Evolutionary conservation across 2,888 invertebrate species (phyloP).

Genomic region (Heliconius aoede): DNA sequence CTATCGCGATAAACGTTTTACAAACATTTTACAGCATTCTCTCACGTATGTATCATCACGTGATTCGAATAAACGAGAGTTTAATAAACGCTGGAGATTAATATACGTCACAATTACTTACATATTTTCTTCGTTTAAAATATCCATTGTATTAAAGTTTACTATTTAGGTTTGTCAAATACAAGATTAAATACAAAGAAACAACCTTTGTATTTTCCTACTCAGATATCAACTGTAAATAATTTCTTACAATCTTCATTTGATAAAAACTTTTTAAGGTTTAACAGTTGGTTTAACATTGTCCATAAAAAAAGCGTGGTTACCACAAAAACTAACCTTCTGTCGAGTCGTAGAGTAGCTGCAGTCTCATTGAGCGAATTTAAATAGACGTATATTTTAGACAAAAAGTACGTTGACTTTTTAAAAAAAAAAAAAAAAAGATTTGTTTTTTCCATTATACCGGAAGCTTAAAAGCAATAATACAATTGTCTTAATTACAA

Average conservation of each 20-base stretch:
- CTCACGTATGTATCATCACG: not conserved
- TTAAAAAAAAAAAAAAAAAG: not conserved
- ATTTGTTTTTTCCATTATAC: not conserved
- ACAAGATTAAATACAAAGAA: not conserved
- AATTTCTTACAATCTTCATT: not conserved
- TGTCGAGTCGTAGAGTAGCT: not conserved
- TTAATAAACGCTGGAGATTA: not conserved
- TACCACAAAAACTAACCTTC: constrained; percentile 10
- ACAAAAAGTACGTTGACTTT: constrained; percentile 1
- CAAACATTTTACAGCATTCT: not conserved
- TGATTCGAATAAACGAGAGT: not conserved
- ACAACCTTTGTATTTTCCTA: not conserved
- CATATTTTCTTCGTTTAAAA: not conserved
- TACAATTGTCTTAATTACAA: not conserved
- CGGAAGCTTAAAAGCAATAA: constrained; percentile 24
- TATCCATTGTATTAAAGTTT: not conserved
- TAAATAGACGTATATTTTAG: constrained; percentile 2
- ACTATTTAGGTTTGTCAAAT: not conserved
- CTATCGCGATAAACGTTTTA: not conserved
- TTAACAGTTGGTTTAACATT: constrained; percentile 4
- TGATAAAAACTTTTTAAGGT: not conserved
- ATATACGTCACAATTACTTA: not conserved
- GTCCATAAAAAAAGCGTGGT: not conserved
- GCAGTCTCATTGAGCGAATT: constrained; percentile 7
- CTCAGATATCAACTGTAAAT: not conserved